Conservation (phyloP, 2,113 vertebrate species). For the Loxodonta africana region DNA sequence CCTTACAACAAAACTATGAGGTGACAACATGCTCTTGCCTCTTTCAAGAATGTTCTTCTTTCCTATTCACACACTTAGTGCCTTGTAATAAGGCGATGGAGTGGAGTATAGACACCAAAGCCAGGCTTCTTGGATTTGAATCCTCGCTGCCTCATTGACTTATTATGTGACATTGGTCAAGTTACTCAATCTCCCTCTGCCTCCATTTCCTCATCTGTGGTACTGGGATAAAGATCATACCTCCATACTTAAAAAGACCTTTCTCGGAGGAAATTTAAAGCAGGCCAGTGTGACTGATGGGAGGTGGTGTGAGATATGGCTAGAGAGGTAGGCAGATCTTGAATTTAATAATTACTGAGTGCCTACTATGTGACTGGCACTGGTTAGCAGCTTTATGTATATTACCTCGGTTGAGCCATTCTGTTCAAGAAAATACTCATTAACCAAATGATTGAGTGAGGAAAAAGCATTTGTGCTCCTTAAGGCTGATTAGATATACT, state of each 20-base stretch:
- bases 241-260: not conserved
- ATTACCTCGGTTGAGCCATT: not conserved
- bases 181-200: not conserved
- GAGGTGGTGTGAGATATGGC: not conserved
- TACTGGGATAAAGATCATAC: not conserved
- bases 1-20: not conserved
- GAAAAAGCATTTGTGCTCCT: not conserved
- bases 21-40: not conserved
- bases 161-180: not conserved
- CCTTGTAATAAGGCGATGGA: not conserved
- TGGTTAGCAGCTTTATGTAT: not conserved
- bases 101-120: not conserved
- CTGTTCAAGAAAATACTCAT: constrained; percentile 22
- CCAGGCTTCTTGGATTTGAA: not conserved
- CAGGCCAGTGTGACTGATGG: not conserved
- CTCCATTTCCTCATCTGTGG: not conserved
- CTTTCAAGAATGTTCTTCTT: not conserved
- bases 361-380: not conserved
- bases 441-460: constrained; percentile 6
- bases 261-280: not conserved
- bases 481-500: not conserved
- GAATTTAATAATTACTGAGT: not conserved
- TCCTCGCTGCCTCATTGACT: not conserved
- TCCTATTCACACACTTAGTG: not conserved
- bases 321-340: not conserved